These are phyloP conservation scores for Erinaceus europaeus DNA, from an alignment of 2,113 vertebrate species.

Conservation along the genomic window DNA sequence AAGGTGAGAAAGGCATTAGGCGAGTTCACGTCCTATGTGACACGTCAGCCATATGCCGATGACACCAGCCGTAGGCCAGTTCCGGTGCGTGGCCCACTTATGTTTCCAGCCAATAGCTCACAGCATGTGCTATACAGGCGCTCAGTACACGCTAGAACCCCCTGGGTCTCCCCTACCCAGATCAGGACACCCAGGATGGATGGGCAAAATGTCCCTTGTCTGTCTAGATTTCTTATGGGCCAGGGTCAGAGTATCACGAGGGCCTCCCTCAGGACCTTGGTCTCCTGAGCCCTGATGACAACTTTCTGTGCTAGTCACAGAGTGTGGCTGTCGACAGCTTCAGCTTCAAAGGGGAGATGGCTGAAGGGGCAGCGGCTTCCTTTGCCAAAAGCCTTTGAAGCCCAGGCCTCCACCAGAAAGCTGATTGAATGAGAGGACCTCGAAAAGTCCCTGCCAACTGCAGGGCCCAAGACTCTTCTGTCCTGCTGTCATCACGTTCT, in stretches of 20 bases:
- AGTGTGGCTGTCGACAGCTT: background rate
- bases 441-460: background rate
- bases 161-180: background rate
- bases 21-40: too few relatives aligned
- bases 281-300: background rate
- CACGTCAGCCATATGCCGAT: too few relatives aligned
- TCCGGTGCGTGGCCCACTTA: too few relatives aligned
- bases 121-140: too few relatives aligned
- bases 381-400: background rate
- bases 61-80: too few relatives aligned
- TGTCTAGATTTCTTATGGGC: too few relatives aligned
- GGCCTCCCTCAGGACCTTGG: background rate
- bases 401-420: background rate
- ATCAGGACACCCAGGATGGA: background rate
- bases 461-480: background rate
- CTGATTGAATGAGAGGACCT: background rate
- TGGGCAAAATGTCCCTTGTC: too few relatives aligned
- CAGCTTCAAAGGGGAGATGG: background rate
- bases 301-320: background rate
- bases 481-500: accelerated
- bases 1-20: too few relatives aligned
- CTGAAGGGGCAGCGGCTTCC: background rate
- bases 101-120: too few relatives aligned
- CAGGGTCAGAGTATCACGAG: too few relatives aligned
- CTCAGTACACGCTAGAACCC: too few relatives aligned